phyloP scores from a whole-genome alignment of 35 echinoderm and acorn worm genomes.

The Heliocidaris erythrogramma region DNA sequence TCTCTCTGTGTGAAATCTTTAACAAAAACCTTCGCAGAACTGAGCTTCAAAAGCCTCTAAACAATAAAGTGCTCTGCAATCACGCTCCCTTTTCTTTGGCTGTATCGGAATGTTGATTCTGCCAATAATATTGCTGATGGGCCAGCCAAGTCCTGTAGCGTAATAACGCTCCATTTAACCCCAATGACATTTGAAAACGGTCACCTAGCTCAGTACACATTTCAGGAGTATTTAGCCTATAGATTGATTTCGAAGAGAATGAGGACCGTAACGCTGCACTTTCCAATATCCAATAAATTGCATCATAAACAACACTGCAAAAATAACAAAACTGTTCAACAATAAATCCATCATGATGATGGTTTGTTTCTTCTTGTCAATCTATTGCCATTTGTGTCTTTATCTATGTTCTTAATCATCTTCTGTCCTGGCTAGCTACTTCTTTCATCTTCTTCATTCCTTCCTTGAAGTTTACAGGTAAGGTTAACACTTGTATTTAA shows the following conservation, averaged over 20 bases:
- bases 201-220: conserved; percentile 10
- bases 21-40: not conserved
- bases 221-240: not conserved
- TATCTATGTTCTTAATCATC: not conserved
- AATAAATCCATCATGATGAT: not conserved
- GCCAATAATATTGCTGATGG: not conserved
- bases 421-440: not conserved
- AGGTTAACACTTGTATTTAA: not conserved
- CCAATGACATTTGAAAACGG: conserved; percentile 36
- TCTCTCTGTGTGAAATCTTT: not conserved
- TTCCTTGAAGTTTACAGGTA: not conserved
- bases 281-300: not conserved
- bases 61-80: not conserved
- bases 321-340: not conserved
- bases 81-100: not conserved
- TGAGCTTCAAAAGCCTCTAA: not conserved
- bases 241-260: not conserved
- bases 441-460: not conserved
- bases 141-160: not conserved
- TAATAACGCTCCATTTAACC: conserved; percentile 30
- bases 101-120: conserved; percentile 31
- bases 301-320: not conserved
- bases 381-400: not conserved
- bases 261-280: not conserved
- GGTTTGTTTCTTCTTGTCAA: not conserved